Evolutionary conservation across 2,888 invertebrate species (phyloP).

Genomic region (Pterobdella sp.): DNA sequence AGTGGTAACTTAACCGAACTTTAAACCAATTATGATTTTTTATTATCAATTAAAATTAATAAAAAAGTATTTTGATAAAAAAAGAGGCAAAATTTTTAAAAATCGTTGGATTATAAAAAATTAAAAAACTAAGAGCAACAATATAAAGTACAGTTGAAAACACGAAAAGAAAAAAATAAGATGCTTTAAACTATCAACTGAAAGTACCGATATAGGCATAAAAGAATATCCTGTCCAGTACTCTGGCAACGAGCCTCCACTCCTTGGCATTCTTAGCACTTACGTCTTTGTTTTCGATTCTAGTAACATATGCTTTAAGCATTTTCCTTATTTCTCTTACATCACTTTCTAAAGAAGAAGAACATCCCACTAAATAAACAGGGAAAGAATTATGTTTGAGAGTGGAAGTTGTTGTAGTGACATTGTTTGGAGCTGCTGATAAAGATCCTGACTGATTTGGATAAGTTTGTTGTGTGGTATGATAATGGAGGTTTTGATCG

Average conservation of each 20-base stretch:
- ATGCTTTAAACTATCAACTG: no score
- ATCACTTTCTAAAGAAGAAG: constrained; percentile 43
- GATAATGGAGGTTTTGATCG: constrained; percentile 16
- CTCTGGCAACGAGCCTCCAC: constrained; percentile 39
- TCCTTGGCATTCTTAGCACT: constrained; percentile 37
- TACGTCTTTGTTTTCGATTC: constrained; percentile 38
- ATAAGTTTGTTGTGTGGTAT: neutral
- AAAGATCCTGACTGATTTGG: constrained; percentile 1
- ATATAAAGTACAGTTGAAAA: neutral
- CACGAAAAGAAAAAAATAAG: no score
- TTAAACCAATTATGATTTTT: no score
- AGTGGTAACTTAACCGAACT: no score
- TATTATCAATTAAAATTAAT: no score
- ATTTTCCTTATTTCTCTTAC: constrained; percentile 45
- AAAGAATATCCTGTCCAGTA: constrained; percentile 38
- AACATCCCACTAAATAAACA: constrained; percentile 25
- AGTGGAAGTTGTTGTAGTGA: neutral
- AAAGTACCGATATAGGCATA: constrained; percentile 35
- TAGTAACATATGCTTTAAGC: constrained; percentile 42
- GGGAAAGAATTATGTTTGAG: neutral
- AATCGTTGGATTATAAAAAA: no score
- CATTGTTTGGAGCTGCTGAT: constrained; percentile 5
- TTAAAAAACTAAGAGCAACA: neutral
- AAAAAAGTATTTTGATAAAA: neutral
- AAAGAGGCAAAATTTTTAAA: neutral